Evolutionary conservation across 1,140 invertebrate genomes (phyloP).

Genomic region (Heliconius hermathena): DNA sequence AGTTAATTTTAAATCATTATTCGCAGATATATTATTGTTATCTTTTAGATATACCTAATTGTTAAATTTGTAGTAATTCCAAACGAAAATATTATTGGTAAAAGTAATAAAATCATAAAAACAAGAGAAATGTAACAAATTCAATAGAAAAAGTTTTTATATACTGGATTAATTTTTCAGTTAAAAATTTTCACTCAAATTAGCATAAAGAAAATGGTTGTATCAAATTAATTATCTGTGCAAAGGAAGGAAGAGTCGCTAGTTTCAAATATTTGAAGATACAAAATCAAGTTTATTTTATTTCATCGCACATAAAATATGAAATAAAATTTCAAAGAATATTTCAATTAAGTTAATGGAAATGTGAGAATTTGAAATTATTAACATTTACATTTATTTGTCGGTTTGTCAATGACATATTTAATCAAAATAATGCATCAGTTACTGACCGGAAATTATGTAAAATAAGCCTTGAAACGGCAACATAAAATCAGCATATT

Average conservation of each 20-base stretch:
- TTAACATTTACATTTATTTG: slow-evolving; percentile 29
- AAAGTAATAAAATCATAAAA: background rate
- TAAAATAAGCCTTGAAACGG: slow-evolving; percentile 75
- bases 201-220: slow-evolving; percentile 10
- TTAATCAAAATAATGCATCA: slow-evolving; percentile 69
- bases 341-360: slow-evolving; percentile 30
- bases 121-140: background rate
- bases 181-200: background rate
- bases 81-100: background rate
- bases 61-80: background rate
- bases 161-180: background rate
- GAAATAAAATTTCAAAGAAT: slow-evolving; percentile 15
- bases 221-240: slow-evolving; percentile 11
- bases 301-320: slow-evolving; percentile 11
- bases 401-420: slow-evolving; percentile 33
- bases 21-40: background rate
- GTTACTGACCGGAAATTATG: slow-evolving; percentile 77
- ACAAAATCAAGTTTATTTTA: slow-evolving; percentile 14
- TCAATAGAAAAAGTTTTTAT: background rate
- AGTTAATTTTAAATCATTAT: slow-evolving; percentile 44
- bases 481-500: slow-evolving; percentile 73
- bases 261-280: slow-evolving; percentile 15
- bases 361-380: slow-evolving; percentile 22
- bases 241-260: slow-evolving; percentile 7
- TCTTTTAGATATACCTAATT: background rate